A percentile compares a stretch with the other conserved stretches of the same genome.
Evolutionary conservation across 2,888 invertebrate genomes (phyloP).

Genomic region (Drosophila longiperda): DNA sequence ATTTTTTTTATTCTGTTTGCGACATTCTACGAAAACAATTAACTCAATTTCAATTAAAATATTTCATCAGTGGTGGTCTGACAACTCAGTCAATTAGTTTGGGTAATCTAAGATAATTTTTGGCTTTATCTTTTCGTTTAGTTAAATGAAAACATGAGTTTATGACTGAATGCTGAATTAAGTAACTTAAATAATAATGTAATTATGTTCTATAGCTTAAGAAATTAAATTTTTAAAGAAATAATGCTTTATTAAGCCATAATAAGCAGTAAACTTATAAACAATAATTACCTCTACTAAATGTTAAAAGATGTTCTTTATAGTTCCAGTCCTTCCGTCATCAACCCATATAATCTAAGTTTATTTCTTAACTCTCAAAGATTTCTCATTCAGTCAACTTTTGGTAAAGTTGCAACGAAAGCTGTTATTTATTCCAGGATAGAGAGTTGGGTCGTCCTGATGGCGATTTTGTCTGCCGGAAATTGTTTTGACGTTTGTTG

Average conservation of each 20-base stretch:
- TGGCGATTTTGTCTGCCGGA: slow-evolving; percentile 48
- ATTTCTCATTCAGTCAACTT: slow-evolving; percentile 6
- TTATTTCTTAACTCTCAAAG: background rate
- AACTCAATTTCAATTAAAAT: slow-evolving; percentile 7
- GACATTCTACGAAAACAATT: background rate
- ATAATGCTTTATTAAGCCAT: background rate
- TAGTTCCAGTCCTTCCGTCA: background rate
- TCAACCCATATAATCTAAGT: too few species aligned
- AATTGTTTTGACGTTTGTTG: slow-evolving; percentile 67
- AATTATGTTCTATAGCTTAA: too few species aligned
- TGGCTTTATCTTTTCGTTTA: slow-evolving; percentile 12
- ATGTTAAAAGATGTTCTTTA: background rate
- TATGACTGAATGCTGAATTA: background rate
- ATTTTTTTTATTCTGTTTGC: slow-evolving; percentile 28
- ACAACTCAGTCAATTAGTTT: slow-evolving; percentile 19
- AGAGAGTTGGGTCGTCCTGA: slow-evolving; percentile 26
- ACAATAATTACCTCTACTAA: background rate
- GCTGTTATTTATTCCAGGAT: background rate
- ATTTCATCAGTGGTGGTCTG: slow-evolving; percentile 11
- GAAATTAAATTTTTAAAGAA: background rate
- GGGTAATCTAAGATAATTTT: background rate
- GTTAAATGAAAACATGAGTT: slow-evolving; percentile 2
- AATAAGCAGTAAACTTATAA: background rate
- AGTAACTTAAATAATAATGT: too few species aligned
- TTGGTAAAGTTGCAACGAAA: slow-evolving; percentile 15